Evolutionary conservation across 2,888 invertebrate genomes (phyloP), one percentile per base, ranked within the genome.

Genomic region (Lycocerus yunnanus): DNA sequence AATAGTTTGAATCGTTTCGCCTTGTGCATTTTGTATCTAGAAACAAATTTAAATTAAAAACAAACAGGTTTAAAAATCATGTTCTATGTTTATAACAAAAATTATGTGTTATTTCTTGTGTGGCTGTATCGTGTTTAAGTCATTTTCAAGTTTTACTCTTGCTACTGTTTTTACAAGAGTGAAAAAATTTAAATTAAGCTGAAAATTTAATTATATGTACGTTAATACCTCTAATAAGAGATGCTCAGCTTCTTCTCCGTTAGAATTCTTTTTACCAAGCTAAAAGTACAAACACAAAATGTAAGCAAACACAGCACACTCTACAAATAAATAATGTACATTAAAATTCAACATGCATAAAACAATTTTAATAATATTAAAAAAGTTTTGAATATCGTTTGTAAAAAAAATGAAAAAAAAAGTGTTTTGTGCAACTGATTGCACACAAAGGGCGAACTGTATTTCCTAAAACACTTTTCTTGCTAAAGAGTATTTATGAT

Each of bases 1-100:
- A 82, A 95, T 89, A 71, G 93, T 90, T 88, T 94, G 93, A 79
- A 94, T 93, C 78, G 91, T 90, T 72, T 77, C 74, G 71, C 92
- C 92, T 83, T 92, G 91, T 80, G 85, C 81, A 67, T 90, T 90
- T 88, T 93, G 92, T 81, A 93, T 89, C 91, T 92, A 79, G 15
- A 81, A 73, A 78, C 74, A 79, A 77, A 71, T 81, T 78, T 67
- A 60, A 70, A 59, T 18, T 18, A 20, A 63, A n/a, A 18, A 63
- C 60, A 18, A 63, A 18, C 2, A 13, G 11, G 3, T 63, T 63
- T 18, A 43, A 6, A 43, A n/a, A n/a, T 43, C 6, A 43, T n/a
- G n/a, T 4, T n/a, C n/a, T n/a, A 6, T 43, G 5, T 43, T 43
- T 43, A 8, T 27, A 13, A 27, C 27, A 43, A n/a, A 43, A 43